A percentile compares a stretch with the other conserved stretches of the same genome.
Conservation (phyloP, 2,888 invertebrate genomes). For the Ennomos erosarius region DNA sequence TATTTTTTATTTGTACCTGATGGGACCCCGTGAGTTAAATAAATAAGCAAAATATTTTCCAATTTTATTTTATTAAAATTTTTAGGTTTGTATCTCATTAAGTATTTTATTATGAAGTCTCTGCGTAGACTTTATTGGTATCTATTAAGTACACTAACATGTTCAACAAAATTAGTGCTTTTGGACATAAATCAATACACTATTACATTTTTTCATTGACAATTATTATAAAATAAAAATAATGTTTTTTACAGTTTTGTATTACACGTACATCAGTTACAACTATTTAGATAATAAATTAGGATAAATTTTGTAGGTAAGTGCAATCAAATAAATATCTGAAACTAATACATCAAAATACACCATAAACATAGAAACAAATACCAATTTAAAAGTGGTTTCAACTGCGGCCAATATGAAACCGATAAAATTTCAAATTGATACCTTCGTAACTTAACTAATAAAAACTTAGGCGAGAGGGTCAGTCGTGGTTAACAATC, state of each 20-base stretch:
- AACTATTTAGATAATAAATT: no score
- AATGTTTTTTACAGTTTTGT: background rate
- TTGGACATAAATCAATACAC: slow-evolving; percentile 20
- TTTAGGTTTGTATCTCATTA: slow-evolving; percentile 70
- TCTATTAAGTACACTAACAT: slow-evolving; percentile 61
- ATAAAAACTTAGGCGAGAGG: slow-evolving; percentile 29
- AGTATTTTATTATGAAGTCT: slow-evolving; percentile 60
- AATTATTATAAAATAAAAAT: slow-evolving; percentile 4
- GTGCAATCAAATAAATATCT: no score
- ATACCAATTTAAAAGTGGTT: slow-evolving; percentile 5
- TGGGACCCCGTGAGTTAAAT: slow-evolving; percentile 30
- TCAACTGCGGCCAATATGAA: slow-evolving; percentile 11
- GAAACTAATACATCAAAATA: slow-evolving; percentile 2
- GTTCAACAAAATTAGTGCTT: slow-evolving; percentile 52
- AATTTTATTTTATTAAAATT: slow-evolving; percentile 74
- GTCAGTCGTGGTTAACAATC: slow-evolving; percentile 59
- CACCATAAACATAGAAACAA: slow-evolving; percentile 6
- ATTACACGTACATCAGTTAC: no score
- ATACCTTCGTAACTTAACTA: slow-evolving; percentile 2
- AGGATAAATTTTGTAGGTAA: no score
- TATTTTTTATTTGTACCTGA: no score
- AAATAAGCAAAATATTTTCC: slow-evolving; percentile 43
- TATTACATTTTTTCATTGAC: no score
- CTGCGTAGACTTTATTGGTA: slow-evolving; percentile 64
- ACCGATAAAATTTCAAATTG: slow-evolving; percentile 23